These are phyloP conservation scores for Herpetotheres cachinnans DNA, from an alignment of 2,113 vertebrate genomes.

Conservation along the genomic window DNA sequence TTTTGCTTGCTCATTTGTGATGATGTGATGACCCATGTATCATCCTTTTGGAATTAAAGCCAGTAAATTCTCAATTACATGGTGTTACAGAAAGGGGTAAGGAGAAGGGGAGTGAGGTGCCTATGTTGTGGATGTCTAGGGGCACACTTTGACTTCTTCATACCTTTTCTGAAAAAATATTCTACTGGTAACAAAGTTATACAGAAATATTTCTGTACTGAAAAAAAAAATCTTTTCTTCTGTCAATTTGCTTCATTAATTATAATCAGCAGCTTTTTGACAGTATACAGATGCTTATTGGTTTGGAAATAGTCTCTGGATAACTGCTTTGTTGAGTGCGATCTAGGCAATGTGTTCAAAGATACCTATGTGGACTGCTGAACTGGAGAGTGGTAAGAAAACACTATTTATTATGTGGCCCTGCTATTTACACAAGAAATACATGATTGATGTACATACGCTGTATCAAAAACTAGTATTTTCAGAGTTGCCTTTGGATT, in stretches of 20 bases:
- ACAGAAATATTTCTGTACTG: background rate
- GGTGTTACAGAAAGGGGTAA: background rate
- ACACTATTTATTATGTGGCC: background rate
- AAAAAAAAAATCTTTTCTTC: background rate
- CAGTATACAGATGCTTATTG: background rate
- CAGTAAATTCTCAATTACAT: background rate
- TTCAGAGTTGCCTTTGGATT: background rate
- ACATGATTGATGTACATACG: background rate
- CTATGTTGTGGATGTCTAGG: background rate
- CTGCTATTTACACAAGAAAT: background rate
- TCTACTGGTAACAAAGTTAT: background rate
- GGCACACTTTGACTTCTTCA: background rate
- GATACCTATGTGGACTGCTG: rapidly evolving
- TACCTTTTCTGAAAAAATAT: background rate
- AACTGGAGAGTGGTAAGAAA: background rate
- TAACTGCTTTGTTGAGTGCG: background rate
- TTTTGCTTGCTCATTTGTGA: background rate
- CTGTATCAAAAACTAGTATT: background rate
- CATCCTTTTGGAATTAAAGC: background rate
- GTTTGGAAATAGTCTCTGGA: background rate
- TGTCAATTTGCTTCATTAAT: background rate
- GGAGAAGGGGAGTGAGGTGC: background rate
- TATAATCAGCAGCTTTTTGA: background rate
- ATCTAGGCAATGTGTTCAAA: background rate
- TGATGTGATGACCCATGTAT: background rate